Conservation (phyloP, 2,113 vertebrate species). For the Oenanthe oenanthe region DNA sequence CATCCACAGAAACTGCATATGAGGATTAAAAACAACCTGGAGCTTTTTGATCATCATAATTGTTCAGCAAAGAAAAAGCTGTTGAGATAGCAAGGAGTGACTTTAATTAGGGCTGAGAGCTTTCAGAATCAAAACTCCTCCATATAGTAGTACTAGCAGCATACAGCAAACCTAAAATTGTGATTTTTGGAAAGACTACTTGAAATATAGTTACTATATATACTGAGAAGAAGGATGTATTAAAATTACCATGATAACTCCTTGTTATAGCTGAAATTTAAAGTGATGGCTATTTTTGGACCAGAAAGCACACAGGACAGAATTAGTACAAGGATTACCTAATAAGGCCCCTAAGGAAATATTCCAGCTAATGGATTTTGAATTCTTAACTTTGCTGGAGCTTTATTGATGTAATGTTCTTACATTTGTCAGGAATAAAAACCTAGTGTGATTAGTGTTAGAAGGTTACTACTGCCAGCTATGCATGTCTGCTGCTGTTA, state of each 20-base stretch:
- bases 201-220: background rate
- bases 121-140: background rate
- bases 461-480: background rate
- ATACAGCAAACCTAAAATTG: background rate
- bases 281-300: conserved; percentile 28
- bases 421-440: conserved; percentile 13
- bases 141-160: background rate
- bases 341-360: conserved; percentile 50
- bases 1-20: background rate
- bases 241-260: background rate
- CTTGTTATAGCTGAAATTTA: background rate
- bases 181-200: background rate
- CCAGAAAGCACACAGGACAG: background rate
- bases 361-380: conserved; percentile 55
- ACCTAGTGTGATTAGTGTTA: background rate
- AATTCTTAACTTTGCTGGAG: conserved; percentile 47
- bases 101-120: background rate
- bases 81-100: background rate
- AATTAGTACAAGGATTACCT: conserved; percentile 54
- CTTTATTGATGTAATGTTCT: conserved; percentile 27
- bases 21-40: background rate
- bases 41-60: background rate
- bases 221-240: background rate
- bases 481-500: background rate
- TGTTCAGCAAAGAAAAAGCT: background rate